phyloP scores from a whole-genome alignment of 2,888 invertebrate species.

The Apodemia duryi region DNA sequence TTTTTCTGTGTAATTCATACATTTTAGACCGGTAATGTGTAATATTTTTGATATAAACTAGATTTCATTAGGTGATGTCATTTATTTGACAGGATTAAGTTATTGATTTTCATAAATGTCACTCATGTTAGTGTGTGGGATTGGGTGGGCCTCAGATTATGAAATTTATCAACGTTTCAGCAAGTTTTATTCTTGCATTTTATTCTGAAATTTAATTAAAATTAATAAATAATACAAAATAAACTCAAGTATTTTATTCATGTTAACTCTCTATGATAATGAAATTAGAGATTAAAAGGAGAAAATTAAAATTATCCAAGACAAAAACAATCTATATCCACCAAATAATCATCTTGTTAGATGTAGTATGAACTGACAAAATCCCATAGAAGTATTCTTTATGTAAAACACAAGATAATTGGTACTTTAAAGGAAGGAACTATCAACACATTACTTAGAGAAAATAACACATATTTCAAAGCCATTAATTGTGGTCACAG shows the following conservation, averaged over 20 bases:
- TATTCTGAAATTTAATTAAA: background rate
- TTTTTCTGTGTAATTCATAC: background rate
- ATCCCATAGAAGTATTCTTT: too few relatives aligned
- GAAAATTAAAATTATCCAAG: too few relatives aligned
- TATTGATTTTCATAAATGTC: slow-evolving; percentile 38
- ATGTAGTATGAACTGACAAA: too few relatives aligned
- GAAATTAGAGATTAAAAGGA: background rate
- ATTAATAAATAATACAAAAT: background rate
- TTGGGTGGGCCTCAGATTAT: slow-evolving; percentile 9
- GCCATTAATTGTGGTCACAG: too few relatives aligned
- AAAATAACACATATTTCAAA: too few relatives aligned
- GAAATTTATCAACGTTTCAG: background rate
- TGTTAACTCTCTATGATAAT: background rate
- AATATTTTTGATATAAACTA: background rate
- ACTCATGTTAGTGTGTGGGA: slow-evolving; percentile 28
- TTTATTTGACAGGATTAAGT: slow-evolving; percentile 28
- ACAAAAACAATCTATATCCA: too few relatives aligned
- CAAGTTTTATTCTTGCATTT: background rate
- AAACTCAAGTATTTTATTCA: background rate
- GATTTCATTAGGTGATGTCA: background rate
- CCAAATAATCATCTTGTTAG: too few relatives aligned
- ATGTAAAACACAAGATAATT: too few relatives aligned
- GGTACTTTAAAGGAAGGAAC: too few relatives aligned
- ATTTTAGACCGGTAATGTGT: background rate
- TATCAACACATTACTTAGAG: too few relatives aligned